Percentiles rank a stretch among this genome's conserved stretches.
These are phyloP conservation scores for Aspiorhynchus laticeps DNA, from an alignment of 2,113 vertebrate genomes.

Conservation along the genomic window DNA sequence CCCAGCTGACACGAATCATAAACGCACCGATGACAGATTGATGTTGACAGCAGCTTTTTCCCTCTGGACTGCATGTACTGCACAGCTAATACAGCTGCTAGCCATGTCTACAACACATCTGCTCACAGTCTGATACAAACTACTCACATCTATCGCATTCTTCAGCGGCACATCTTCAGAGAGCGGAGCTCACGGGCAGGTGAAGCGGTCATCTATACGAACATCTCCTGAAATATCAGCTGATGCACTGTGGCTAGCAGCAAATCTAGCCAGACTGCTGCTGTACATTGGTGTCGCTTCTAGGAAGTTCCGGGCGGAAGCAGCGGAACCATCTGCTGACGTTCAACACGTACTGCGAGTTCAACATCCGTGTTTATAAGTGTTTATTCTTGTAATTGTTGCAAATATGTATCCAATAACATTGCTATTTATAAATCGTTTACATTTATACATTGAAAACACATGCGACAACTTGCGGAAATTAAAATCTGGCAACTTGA, in stretches of 20 bases:
- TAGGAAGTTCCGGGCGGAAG: slow-evolving; percentile 45
- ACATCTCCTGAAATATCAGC: slow-evolving; percentile 13
- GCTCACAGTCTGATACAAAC: neutral
- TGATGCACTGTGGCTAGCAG: slow-evolving; percentile 32
- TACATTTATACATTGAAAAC: neutral
- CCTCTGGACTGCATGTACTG: slow-evolving; percentile 21
- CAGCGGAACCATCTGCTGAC: neutral
- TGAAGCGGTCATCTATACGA: slow-evolving; percentile 19
- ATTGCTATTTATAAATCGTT: too few species aligned
- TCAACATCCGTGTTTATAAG: neutral
- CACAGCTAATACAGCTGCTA: slow-evolving; percentile 42
- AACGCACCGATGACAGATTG: neutral
- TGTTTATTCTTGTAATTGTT: neutral
- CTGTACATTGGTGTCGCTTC: slow-evolving; percentile 38
- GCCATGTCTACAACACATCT: slow-evolving; percentile 4
- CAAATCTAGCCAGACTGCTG: slow-evolving; percentile 41
- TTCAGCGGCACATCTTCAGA: slow-evolving; percentile 46
- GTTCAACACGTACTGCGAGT: too few species aligned
- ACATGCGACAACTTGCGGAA: neutral
- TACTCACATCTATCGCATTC: slow-evolving; percentile 49
- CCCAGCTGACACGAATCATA: neutral
- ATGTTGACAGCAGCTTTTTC: slow-evolving; percentile 5
- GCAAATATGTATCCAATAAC: neutral
- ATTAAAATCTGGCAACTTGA: too few species aligned
- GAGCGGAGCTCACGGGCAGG: neutral